Conservation (phyloP, 2,113 vertebrate species). For the Bothrops jararaca region DNA sequence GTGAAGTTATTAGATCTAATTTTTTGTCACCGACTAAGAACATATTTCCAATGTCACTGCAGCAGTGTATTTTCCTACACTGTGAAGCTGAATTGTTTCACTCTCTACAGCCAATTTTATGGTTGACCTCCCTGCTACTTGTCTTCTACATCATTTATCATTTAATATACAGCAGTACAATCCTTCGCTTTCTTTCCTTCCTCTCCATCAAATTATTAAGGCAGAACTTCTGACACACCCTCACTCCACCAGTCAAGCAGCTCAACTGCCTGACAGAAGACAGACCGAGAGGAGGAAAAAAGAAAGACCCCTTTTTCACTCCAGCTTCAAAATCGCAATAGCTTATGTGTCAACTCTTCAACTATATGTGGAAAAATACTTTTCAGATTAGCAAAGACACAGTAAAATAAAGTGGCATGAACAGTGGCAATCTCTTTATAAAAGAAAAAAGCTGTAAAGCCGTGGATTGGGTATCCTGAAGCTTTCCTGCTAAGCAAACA, state of each 20-base stretch:
- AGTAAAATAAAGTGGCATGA: neutral
- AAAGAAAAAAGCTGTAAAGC: neutral
- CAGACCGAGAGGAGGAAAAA: neutral
- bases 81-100: slow-evolving; percentile 9
- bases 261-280: slow-evolving; percentile 1
- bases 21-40: slow-evolving; percentile 8
- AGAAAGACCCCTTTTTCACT: neutral
- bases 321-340: neutral
- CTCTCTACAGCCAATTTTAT: neutral
- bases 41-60: neutral
- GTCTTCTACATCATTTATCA: slow-evolving; percentile 4
- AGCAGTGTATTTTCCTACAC: neutral
- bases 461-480: neutral
- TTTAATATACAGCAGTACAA: neutral
- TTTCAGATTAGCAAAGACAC: neutral
- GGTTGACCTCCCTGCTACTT: slow-evolving; percentile 7
- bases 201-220: neutral
- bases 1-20: slow-evolving; percentile 15
- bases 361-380: neutral
- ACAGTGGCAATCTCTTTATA: neutral
- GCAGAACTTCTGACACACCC: slow-evolving; percentile 1
- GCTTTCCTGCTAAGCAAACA: neutral
- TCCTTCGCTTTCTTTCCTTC: neutral
- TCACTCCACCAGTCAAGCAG: neutral
- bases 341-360: neutral